Base-by-base conservation (phyloP, 2,113 vertebrate species). In the Rhagologus leucostigma region DNA sequence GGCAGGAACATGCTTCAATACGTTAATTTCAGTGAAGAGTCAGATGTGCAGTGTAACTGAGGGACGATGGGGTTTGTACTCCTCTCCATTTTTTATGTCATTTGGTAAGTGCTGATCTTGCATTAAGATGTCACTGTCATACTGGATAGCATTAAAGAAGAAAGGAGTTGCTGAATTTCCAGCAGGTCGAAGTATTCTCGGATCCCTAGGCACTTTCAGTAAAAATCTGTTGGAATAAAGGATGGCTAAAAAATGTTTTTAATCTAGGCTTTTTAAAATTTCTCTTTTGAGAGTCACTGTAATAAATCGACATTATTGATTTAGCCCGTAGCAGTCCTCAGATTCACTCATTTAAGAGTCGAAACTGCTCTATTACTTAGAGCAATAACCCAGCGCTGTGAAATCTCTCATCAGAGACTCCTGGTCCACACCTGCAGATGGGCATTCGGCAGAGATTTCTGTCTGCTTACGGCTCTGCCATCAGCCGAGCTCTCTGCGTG, bases 291-390 rank as follows among this genome's bases (percentile, higher is more conserved):
- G 96, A 94, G 67, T 84, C 50, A 29, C 90, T 49, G 77, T 70
- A 83, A 56, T 97, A 95, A 97, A 96, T 96, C 76, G n/a, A 64
- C 90, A 49, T 85, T 95, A 96, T 96, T 97, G 96, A 97, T 96
- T 92, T 89, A 63, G 75, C 95, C 87, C 3, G 32, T n/a, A 83
- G 80, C 88, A 73, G 22, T 69, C 24, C 80, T 86, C 37, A 80
- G 87, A 59, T 56, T 29, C 81, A 67, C 92, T 97, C 91, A 82
- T 95, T 68, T 50, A 50, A 47, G 90, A 84, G 94, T 74, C 1
- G 29, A 91, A 95, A 84, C 70, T 56, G 79, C 67, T 91, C 67
- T 56, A 60, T 93, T 76, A 83, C 93, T 93, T 46, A 85, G 80
- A 92, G 22, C 73, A 62, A 50, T 91, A 92, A 75, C 56, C 68